These are phyloP conservation scores for Malurus splendens DNA, from an alignment of 2,797 vertebrate genomes.

Conservation along the genomic window DNA sequence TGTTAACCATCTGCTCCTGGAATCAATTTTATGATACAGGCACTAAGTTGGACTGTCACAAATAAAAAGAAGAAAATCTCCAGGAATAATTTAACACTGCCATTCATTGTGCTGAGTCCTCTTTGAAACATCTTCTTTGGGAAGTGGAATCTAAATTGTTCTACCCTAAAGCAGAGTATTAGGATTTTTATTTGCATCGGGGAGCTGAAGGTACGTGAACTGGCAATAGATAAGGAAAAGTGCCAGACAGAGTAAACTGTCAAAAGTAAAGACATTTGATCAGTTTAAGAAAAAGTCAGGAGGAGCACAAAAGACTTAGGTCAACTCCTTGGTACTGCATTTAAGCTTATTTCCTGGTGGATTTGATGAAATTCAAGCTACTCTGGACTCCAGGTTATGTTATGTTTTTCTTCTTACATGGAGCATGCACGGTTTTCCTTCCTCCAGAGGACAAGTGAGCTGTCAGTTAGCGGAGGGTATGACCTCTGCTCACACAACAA, in stretches of 20 bases:
- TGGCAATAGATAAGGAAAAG: neutral
- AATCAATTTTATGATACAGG: neutral
- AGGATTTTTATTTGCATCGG: neutral
- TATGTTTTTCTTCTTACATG: neutral
- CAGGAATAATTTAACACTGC: neutral
- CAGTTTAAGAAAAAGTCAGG: neutral
- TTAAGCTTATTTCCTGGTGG: neutral
- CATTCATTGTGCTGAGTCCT: neutral
- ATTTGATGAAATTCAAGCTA: constrained; percentile 1
- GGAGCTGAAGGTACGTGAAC: neutral
- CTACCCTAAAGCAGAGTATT: neutral
- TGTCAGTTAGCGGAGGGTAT: neutral
- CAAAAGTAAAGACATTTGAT: neutral
- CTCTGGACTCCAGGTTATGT: neutral
- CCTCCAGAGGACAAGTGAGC: neutral
- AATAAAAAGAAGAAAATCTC: neutral
- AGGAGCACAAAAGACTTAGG: neutral
- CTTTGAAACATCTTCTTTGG: neutral
- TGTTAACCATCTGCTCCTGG: neutral
- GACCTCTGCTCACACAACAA: neutral
- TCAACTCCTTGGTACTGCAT: neutral
- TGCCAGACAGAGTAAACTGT: neutral
- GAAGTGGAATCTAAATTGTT: neutral
- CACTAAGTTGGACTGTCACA: neutral
- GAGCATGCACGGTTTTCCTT: neutral